A percentile compares a stretch with the other conserved stretches of the same genome.
Conservation (phyloP, 2,797 vertebrate genomes). For the Chaunax sp. region DNA sequence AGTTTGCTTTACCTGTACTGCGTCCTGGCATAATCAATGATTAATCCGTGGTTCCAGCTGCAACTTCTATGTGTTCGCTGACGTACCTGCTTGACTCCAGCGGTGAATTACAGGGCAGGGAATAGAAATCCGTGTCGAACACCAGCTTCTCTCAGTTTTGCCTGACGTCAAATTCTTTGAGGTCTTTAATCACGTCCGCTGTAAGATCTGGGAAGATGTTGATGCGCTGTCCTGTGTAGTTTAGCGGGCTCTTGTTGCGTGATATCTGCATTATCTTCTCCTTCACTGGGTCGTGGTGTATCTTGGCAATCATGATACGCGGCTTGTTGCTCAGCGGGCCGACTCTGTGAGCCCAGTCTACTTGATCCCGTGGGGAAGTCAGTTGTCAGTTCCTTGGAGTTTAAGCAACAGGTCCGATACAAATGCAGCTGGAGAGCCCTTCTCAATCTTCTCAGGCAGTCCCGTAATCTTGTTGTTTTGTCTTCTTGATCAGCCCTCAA, state of each 20-base stretch:
- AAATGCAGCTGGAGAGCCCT: not conserved
- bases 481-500: not conserved
- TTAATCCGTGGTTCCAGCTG: no score
- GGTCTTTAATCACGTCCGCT: not conserved
- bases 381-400: not conserved
- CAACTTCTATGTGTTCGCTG: not conserved
- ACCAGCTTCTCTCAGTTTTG: not conserved
- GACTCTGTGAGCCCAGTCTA: not conserved
- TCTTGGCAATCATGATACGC: not conserved
- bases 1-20: no score
- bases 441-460: not conserved
- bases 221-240: not conserved
- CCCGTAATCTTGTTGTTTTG: not conserved
- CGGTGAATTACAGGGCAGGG: not conserved
- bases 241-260: not conserved
- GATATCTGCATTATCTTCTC: slow-evolving; percentile 1
- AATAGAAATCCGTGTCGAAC: not conserved
- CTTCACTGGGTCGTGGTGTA: not conserved
- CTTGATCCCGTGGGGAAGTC: not conserved
- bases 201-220: slow-evolving; percentile 1
- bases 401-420: not conserved
- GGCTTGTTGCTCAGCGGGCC: not conserved
- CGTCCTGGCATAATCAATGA: no score
- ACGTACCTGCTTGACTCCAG: no score
- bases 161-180: not conserved